Evolutionary conservation across 2,888 invertebrate genomes (phyloP).

Genomic region (Drosophila antonietae): DNA sequence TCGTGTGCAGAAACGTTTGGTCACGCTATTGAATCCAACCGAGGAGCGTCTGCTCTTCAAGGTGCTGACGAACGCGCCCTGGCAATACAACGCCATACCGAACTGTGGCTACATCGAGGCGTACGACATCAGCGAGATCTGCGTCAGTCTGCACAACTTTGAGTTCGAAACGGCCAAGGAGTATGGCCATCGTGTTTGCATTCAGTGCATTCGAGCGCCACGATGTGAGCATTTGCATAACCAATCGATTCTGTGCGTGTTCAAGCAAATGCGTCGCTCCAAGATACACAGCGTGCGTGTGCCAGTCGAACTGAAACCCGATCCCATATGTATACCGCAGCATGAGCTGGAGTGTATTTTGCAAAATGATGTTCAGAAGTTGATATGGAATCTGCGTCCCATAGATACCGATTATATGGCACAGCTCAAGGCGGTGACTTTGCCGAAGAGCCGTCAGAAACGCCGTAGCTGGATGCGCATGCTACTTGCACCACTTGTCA

Average conservation of each 20-base stretch:
- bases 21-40: conserved; percentile 55
- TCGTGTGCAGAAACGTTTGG: conserved; percentile 38
- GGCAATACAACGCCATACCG: conserved; percentile 44
- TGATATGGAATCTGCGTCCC: not conserved
- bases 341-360: not conserved
- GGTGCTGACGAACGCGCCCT: conserved; percentile 41
- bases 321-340: conserved; percentile 5
- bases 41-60: conserved; percentile 43
- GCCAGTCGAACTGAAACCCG: conserved; percentile 21
- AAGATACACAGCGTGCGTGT: conserved; percentile 14
- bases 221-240: rapidly evolving
- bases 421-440: not conserved
- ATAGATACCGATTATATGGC: conserved; percentile 6
- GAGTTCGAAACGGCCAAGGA: conserved; percentile 3
- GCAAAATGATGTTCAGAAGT: not conserved
- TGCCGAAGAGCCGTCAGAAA: not conserved
- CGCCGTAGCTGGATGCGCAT: not conserved
- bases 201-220: conserved; percentile 24
- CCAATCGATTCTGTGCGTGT: conserved; percentile 11
- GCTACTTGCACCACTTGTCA: not conserved
- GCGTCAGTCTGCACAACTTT: conserved; percentile 30
- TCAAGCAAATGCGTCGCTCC: conserved; percentile 11
- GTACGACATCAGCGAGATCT: conserved; percentile 42
- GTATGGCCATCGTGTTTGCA: conserved; percentile 38
- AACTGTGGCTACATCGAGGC: conserved; percentile 41